These are phyloP conservation scores for Panagrolaimus sp. DNA, from an alignment of 1,140 invertebrate species.

Conservation along the genomic window DNA sequence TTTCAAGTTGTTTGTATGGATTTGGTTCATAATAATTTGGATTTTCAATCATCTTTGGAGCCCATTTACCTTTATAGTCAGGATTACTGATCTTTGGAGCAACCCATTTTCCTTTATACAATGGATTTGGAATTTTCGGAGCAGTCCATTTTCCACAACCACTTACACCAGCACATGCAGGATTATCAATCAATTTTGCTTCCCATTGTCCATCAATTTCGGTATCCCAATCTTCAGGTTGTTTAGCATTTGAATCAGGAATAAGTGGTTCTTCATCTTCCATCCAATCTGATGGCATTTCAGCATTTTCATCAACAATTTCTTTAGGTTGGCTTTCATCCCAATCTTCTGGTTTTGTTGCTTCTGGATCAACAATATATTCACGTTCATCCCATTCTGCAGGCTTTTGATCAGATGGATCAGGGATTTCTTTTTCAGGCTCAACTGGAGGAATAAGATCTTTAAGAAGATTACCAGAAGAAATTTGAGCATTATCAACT, in stretches of 20 bases:
- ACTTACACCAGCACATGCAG: conserved; percentile 73
- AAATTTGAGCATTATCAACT: conserved; percentile 67
- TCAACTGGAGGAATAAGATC: conserved; percentile 75
- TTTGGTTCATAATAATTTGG: conserved; percentile 87
- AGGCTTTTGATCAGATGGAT: conserved; percentile 82
- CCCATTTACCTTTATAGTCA: conserved; percentile 88
- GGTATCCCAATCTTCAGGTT: conserved; percentile 83
- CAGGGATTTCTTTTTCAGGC: conserved; percentile 88
- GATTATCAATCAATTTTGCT: conserved; percentile 83
- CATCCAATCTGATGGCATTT: conserved; percentile 71
- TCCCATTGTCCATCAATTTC: conserved; percentile 99
- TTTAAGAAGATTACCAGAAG: conserved; percentile 45
- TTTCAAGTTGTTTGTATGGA: conserved; percentile 76
- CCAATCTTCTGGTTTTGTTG: conserved; percentile 52
- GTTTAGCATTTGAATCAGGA: conserved; percentile 77
- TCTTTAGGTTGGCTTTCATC: conserved; percentile 50
- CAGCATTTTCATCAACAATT: conserved; percentile 49
- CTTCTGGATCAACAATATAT: conserved; percentile 64
- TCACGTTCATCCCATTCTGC: conserved; percentile 93
- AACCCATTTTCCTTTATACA: conserved; percentile 69
- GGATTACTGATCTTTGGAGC: conserved; percentile 85
- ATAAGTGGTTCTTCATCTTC: conserved; percentile 83
- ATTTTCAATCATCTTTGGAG: conserved; percentile 77
- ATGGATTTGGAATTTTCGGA: conserved; percentile 43
- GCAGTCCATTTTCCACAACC: conserved; percentile 83